Percentiles rank a stretch among this genome's conserved stretches.
These are phyloP conservation scores for Phaedon cochleariae DNA, from an alignment of 2,888 invertebrate species.

Conservation along the genomic window DNA sequence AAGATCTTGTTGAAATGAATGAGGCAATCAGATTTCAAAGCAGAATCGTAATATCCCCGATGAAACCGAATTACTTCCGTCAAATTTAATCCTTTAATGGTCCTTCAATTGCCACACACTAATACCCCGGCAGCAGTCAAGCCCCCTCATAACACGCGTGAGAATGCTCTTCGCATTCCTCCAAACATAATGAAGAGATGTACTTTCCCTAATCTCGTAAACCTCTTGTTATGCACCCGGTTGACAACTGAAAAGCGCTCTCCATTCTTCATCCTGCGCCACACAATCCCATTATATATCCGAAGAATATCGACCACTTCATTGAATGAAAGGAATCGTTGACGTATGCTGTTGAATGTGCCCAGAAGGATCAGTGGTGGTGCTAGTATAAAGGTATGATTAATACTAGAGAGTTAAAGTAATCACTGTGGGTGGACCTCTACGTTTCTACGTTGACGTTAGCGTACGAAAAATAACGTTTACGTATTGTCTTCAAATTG, in stretches of 20 bases:
- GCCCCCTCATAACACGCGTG: slow-evolving; percentile 12
- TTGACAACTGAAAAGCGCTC: slow-evolving; percentile 17
- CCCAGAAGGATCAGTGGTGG: neutral
- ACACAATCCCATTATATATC: slow-evolving; percentile 11
- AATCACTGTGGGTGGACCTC: too few species aligned
- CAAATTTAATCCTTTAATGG: slow-evolving; percentile 14
- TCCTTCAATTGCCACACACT: slow-evolving; percentile 9
- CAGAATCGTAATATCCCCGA: neutral
- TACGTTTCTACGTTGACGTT: too few species aligned
- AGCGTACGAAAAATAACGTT: too few species aligned
- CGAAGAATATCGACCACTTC: slow-evolving; percentile 21
- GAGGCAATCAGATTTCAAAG: too few species aligned
- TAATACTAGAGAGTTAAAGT: too few species aligned
- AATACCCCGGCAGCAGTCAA: slow-evolving; percentile 12
- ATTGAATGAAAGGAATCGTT: slow-evolving; percentile 16
- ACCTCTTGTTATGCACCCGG: slow-evolving; percentile 5
- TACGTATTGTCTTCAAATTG: too few species aligned
- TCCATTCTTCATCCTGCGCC: slow-evolving; percentile 2
- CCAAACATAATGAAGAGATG: slow-evolving; percentile 8
- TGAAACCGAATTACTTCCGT: slow-evolving; percentile 5
- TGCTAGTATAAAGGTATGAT: neutral
- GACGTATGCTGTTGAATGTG: slow-evolving; percentile 9
- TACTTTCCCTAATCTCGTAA: slow-evolving; percentile 20
- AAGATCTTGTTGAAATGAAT: too few species aligned
- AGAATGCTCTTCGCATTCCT: slow-evolving; percentile 15